Base-by-base conservation (phyloP, 2,113 vertebrate species). In the Vidua chalybeata region DNA sequence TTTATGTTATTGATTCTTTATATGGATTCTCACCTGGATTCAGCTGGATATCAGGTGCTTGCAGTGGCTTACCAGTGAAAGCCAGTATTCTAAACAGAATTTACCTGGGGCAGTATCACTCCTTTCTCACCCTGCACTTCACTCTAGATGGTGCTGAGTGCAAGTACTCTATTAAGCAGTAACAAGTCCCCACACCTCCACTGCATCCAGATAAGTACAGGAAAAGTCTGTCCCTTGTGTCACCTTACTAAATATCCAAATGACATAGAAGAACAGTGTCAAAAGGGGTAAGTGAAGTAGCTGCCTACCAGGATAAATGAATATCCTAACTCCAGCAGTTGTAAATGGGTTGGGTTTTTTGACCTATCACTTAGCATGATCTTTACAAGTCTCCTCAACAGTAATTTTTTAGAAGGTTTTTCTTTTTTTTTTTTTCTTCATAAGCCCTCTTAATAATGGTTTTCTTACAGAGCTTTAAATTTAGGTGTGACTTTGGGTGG, bases 321-420 rank as follows among this genome's bases (percentile, higher is more conserved):
- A 66, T 95, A 90, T 62, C 63, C 28, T 63, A 46, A 77, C 31
- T 80, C 37, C 54, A 56, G 45, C 21, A 63, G 21, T 31, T 85
- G 67, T 81, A 12, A 0, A 7, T 77, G 63, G 35, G 49, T 77
- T 94, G 46, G 74, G 37, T 5, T 87, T 94, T 96, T 90, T 94
- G 91, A 89, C 89, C 84, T 80, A 12, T 46, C 62, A 19, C 87
- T 94, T 94, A 85, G 75, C 63, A 79, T 43, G 84, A 79, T 76
- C 46, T 87, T 96, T 79, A 76, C 37, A 96, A 95, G 43, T 39
- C 18, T 67, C 21, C 68, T 91, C 82, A 59, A 71, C 18, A 83
- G 45, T 76, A 82, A 89, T 72, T 79, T 79, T 94, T 90, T 85
- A 64, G 10, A 62, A 61, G 15, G 0, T 22, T 46, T 52, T 73